Conservation (phyloP, 2,888 invertebrate species). For the Thera obeliscata region DNA sequence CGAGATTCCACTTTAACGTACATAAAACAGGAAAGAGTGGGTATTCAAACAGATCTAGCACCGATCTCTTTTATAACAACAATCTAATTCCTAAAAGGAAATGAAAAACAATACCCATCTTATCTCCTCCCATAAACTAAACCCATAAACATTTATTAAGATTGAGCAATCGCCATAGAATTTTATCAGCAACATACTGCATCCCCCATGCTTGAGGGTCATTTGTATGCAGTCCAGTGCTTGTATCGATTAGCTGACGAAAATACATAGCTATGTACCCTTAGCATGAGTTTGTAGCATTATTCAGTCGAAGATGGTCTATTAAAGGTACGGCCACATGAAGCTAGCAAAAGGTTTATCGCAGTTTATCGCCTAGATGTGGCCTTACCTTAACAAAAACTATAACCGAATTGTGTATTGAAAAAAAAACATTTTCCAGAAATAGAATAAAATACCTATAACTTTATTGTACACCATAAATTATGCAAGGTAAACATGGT, state of each 20-base stretch:
- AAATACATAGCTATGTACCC: constrained; percentile 61
- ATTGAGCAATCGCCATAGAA: constrained; percentile 37
- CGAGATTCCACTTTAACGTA: neutral
- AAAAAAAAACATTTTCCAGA: too few species aligned
- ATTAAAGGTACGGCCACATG: too few species aligned
- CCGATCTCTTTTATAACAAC: constrained; percentile 5
- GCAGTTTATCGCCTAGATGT: too few species aligned
- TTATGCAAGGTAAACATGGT: too few species aligned
- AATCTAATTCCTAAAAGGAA: constrained; percentile 22
- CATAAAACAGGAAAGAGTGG: neutral
- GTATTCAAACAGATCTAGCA: neutral
- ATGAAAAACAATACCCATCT: constrained; percentile 29
- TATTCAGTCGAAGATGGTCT: neutral
- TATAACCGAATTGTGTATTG: too few species aligned
- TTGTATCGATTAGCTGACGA: constrained; percentile 64
- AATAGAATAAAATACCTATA: too few species aligned
- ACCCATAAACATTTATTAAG: constrained; percentile 35
- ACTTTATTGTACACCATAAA: too few species aligned
- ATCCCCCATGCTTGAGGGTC: constrained; percentile 23
- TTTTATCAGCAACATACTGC: constrained; percentile 34
- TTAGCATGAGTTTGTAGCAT: constrained; percentile 1
- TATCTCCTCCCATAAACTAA: constrained; percentile 24
- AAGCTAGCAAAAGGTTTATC: too few species aligned
- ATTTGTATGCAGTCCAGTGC: constrained; percentile 32
- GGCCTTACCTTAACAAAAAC: too few species aligned